phyloP scores from a whole-genome alignment of 2,888 invertebrate species.

The Adelognathus sp. region DNA sequence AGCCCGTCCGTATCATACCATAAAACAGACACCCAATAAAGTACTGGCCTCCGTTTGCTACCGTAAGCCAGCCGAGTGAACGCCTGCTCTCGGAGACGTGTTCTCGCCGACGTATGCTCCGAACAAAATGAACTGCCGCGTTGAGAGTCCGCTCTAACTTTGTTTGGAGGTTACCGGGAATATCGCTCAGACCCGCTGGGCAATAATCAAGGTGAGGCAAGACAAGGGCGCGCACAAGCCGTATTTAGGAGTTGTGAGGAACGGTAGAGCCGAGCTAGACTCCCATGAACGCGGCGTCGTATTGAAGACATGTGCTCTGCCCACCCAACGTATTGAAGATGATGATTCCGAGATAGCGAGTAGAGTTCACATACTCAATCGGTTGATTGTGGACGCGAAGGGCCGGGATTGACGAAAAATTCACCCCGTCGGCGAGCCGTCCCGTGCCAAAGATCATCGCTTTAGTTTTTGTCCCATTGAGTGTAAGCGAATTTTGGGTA shows the following conservation, averaged over 20 bases:
- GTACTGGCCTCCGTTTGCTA: not conserved
- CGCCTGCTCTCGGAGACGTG: not conserved
- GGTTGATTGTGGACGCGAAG: not conserved
- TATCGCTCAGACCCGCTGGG: not conserved
- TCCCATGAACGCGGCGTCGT: not conserved
- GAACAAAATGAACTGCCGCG: not conserved
- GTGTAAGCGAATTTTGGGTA: not conserved
- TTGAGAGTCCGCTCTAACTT: not conserved
- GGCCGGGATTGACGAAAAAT: not conserved
- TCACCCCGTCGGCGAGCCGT: not conserved
- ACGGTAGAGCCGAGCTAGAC: not conserved
- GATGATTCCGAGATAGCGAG: not conserved
- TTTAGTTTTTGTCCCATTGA: not conserved
- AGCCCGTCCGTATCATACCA: not conserved
- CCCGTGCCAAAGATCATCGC: conserved; percentile 26
- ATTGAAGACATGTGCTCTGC: not conserved
- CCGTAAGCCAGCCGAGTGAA: not conserved
- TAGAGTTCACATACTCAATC: not conserved
- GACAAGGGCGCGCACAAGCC: not conserved
- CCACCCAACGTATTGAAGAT: not conserved
- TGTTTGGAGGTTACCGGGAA: not conserved
- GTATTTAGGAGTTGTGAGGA: not conserved
- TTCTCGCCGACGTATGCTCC: not conserved
- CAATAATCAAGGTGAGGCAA: not conserved
- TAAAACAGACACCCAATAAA: not conserved